A percentile compares a stretch with the other conserved stretches of the same genome.
Conservation (phyloP, 2,113 vertebrate genomes). For the Cryptomyrus ogoouensis region DNA sequence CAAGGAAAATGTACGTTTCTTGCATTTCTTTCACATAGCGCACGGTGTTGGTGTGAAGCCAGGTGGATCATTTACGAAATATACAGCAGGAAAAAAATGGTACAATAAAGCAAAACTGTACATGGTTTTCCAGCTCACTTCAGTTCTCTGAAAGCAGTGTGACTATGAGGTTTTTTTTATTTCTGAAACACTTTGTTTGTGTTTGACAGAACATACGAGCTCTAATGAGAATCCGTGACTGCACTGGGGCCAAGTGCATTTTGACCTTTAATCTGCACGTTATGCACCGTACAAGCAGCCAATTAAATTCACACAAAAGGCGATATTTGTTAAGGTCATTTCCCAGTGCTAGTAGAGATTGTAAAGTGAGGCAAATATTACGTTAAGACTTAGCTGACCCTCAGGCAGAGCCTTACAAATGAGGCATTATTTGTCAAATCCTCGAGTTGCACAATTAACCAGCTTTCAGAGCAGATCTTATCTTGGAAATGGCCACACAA, state of each 20-base stretch:
- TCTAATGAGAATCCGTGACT: constrained; percentile 30
- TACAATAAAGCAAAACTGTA: not conserved
- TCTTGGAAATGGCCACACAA: not conserved
- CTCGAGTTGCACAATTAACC: constrained; percentile 17
- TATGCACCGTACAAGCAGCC: constrained; percentile 29
- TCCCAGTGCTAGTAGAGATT: constrained; percentile 21
- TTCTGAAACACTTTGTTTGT: constrained; percentile 11
- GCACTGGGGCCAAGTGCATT: constrained; percentile 24
- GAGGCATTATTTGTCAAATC: constrained; percentile 19
- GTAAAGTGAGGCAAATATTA: constrained; percentile 39
- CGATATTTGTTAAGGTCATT: constrained; percentile 29
- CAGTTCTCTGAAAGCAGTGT: not conserved
- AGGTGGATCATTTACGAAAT: not conserved
- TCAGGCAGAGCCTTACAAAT: constrained; percentile 24
- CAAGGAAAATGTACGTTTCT: not conserved
- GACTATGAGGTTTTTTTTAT: not conserved
- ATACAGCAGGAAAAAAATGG: not conserved
- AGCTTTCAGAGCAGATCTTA: constrained; percentile 11
- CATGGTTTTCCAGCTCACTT: not conserved
- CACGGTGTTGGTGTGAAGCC: not conserved
- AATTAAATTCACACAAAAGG: constrained; percentile 41
- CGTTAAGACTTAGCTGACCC: constrained; percentile 26
- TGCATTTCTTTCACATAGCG: not conserved
- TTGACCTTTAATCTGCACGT: constrained; percentile 33
- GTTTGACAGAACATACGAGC: constrained; percentile 9